phyloP scores from a whole-genome alignment of 2,797 vertebrate species.

The Bufotes viridis region DNA sequence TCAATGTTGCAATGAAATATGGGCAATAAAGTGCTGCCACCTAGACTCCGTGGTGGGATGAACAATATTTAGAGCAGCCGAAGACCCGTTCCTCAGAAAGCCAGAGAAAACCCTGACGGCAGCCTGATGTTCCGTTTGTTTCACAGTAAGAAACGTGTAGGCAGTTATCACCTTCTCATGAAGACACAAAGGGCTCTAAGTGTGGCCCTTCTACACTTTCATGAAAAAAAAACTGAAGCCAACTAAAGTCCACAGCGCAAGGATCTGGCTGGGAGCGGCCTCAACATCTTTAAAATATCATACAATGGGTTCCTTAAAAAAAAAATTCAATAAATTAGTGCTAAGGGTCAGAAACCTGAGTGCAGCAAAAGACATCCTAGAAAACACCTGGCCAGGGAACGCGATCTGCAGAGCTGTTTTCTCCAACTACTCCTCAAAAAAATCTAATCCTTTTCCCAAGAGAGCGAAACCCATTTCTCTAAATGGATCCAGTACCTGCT shows the following conservation, averaged over 20 bases:
- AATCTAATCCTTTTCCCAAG: conserved; percentile 17
- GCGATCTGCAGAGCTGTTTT: conserved; percentile 24
- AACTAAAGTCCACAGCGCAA: conserved; percentile 82
- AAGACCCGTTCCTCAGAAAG: conserved; percentile 92
- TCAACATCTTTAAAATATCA: conserved; percentile 77
- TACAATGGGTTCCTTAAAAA: conserved; percentile 72
- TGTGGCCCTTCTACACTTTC: conserved; percentile 88
- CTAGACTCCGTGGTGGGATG: background rate
- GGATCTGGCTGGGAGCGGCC: conserved; percentile 81
- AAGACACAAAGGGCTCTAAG: conserved; percentile 85
- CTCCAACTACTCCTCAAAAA: conserved; percentile 11
- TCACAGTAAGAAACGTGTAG: conserved; percentile 99
- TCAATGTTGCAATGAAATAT: background rate
- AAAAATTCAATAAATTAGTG: conserved; percentile 49
- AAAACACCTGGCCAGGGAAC: conserved; percentile 77
- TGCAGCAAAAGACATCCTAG: conserved; percentile 84
- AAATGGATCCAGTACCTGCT: conserved; percentile 53
- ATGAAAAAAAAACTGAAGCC: conserved; percentile 87
- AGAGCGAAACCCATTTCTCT: conserved; percentile 11
- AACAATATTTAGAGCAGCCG: conserved; percentile 76
- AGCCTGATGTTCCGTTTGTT: conserved; percentile 95
- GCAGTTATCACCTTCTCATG: conserved; percentile 98
- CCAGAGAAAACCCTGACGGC: conserved; percentile 99
- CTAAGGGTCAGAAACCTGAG: conserved; percentile 72
- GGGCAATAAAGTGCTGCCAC: background rate